Percentiles rank a stretch among this genome's conserved stretches.
phyloP scores from a whole-genome alignment of 1,140 invertebrate genomes.

The Glossosoma conforme region DNA sequence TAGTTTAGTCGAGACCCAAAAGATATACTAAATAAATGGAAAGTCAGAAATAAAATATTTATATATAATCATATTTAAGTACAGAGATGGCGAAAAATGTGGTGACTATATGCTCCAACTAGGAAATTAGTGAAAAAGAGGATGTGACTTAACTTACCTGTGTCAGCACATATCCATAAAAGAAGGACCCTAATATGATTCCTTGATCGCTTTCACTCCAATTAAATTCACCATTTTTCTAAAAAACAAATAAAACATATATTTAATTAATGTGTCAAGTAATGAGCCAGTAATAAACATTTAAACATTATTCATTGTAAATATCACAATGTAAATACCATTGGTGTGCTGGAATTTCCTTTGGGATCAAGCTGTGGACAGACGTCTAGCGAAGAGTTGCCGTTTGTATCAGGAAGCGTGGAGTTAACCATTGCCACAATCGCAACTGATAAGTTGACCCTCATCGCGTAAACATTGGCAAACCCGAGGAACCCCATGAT shows the following conservation, averaged over 20 bases:
- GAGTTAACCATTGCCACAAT: slow-evolving; percentile 92
- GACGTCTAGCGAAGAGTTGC: slow-evolving; percentile 35
- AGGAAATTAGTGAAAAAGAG: slow-evolving; percentile 3
- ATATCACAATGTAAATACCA: slow-evolving; percentile 41
- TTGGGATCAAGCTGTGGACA: slow-evolving; percentile 4
- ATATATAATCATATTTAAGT: no score
- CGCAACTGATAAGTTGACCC: slow-evolving; percentile 88
- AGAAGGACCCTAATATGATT: slow-evolving; percentile 78
- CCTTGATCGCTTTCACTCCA: slow-evolving; percentile 77
- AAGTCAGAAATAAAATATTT: no score
- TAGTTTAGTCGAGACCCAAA: no score
- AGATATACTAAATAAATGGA: no score
- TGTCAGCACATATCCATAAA: slow-evolving; percentile 80
- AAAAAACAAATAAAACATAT: slow-evolving; percentile 32
- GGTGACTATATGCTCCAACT: background rate
- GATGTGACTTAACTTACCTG: no score
- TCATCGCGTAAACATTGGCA: slow-evolving; percentile 82
- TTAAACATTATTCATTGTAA: background rate
- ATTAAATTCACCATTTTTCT: slow-evolving; percentile 66
- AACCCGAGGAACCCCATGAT: slow-evolving; percentile 76
- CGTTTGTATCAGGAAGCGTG: slow-evolving; percentile 44
- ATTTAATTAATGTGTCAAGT: slow-evolving; percentile 4
- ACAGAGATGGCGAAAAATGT: no score
- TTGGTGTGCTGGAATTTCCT: slow-evolving; percentile 52
- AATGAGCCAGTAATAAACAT: background rate